Conservation (phyloP, 2,797 vertebrate genomes). For the Gobio occitaniae region DNA sequence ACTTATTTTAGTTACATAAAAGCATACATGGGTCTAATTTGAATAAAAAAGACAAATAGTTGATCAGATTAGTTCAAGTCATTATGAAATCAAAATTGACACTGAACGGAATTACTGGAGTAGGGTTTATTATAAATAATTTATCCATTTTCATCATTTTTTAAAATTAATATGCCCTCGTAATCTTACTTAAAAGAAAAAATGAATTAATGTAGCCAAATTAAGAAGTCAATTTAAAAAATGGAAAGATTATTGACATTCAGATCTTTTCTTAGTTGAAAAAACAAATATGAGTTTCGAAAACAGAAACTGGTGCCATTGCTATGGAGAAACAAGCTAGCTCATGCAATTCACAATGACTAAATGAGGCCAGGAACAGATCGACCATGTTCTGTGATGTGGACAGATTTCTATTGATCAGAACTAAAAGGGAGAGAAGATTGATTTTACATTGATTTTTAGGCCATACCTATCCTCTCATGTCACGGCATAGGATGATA, state of each 20-base stretch:
- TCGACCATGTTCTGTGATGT: constrained; percentile 64
- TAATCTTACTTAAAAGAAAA: not conserved
- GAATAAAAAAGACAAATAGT: not conserved
- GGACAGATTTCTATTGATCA: constrained; percentile 65
- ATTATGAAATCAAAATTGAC: not conserved
- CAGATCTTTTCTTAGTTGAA: not conserved
- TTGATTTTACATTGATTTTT: constrained; percentile 48
- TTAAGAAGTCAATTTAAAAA: not conserved
- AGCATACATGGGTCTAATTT: not conserved
- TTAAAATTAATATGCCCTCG: not conserved
- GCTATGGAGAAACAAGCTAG: not conserved
- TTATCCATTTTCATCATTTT: not conserved
- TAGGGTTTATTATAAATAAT: not conserved
- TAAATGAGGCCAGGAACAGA: constrained; percentile 65
- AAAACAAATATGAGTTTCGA: not conserved
- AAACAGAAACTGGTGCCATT: not conserved
- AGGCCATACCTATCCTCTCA: not conserved
- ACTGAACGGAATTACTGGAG: not conserved
- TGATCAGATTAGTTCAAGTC: not conserved
- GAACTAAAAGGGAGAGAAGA: constrained; percentile 43
- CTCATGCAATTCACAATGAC: constrained; percentile 55
- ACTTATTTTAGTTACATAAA: not conserved
- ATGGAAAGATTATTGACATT: not conserved
- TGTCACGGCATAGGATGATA: not conserved
- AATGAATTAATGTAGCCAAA: not conserved